A percentile compares a stretch with the other conserved stretches of the same genome.
Evolutionary conservation across 1,140 invertebrate species (phyloP).

Genomic region (Ruditapes philippinarum): DNA sequence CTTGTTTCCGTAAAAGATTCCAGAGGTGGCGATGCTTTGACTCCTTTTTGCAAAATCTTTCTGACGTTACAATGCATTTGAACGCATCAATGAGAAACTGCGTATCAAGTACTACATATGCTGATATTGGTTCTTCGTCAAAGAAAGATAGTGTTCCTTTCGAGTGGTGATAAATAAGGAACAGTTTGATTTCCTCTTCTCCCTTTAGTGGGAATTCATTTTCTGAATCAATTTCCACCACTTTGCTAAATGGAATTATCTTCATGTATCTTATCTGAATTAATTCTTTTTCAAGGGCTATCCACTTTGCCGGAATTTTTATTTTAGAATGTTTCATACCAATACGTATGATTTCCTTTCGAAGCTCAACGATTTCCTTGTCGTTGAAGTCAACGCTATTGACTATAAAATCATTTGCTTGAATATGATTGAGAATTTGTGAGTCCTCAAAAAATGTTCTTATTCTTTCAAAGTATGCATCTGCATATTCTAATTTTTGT

Average conservation of each 20-base stretch:
- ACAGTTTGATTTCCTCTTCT: constrained; percentile 33
- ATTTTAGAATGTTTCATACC: background rate
- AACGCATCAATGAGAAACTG: constrained; percentile 52
- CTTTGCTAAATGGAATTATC: background rate
- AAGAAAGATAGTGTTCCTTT: constrained; percentile 32
- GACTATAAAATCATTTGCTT: background rate
- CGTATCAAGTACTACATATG: constrained; percentile 1
- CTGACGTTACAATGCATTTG: constrained; percentile 12
- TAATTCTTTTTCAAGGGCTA: background rate
- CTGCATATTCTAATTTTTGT: background rate
- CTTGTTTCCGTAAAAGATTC: background rate
- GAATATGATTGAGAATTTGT: background rate
- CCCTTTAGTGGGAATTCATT: constrained; percentile 18
- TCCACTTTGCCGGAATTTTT: background rate
- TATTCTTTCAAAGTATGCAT: background rate
- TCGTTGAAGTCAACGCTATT: background rate
- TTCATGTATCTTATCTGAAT: background rate
- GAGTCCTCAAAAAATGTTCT: background rate
- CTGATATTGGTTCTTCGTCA: constrained; percentile 35
- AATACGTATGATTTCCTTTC: background rate
- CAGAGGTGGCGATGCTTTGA: background rate
- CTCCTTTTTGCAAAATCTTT: constrained; percentile 20
- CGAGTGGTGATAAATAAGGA: constrained; percentile 30
- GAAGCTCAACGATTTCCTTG: background rate
- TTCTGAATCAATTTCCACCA: background rate